Conservation (phyloP, 2,113 vertebrate genomes). For the Albula goreensis region DNA sequence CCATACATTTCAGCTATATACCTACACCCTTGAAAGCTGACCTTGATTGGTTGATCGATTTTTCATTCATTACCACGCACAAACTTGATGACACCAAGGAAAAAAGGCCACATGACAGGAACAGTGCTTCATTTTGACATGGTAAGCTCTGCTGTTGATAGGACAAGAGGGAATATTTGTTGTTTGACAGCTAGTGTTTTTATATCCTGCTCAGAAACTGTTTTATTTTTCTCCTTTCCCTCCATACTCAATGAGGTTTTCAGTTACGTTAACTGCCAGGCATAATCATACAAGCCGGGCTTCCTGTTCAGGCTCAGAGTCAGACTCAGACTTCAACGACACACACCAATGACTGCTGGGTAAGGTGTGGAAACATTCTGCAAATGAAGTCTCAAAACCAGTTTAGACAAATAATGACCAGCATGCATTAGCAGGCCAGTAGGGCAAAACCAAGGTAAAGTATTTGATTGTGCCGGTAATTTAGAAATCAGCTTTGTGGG, state of each 20-base stretch:
- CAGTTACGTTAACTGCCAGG: not conserved
- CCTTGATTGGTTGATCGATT: not conserved
- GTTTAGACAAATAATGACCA: too few species aligned
- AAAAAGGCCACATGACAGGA: not conserved
- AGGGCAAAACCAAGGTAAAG: too few species aligned
- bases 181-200: not conserved
- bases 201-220: not conserved
- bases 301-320: not conserved
- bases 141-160: not conserved
- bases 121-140: not conserved
- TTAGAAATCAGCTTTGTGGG: too few species aligned
- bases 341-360: not conserved
- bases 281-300: not conserved
- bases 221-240: not conserved
- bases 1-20: not conserved
- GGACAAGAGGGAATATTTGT: not conserved
- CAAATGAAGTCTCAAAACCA: too few species aligned
- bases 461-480: too few species aligned
- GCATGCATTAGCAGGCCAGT: too few species aligned
- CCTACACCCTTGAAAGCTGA: not conserved
- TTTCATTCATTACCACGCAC: not conserved
- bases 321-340: not conserved
- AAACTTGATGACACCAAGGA: not conserved
- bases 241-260: not conserved
- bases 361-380: too few species aligned